Conservation (phyloP, 2,888 invertebrate genomes). For the Noctua fimbriata region DNA sequence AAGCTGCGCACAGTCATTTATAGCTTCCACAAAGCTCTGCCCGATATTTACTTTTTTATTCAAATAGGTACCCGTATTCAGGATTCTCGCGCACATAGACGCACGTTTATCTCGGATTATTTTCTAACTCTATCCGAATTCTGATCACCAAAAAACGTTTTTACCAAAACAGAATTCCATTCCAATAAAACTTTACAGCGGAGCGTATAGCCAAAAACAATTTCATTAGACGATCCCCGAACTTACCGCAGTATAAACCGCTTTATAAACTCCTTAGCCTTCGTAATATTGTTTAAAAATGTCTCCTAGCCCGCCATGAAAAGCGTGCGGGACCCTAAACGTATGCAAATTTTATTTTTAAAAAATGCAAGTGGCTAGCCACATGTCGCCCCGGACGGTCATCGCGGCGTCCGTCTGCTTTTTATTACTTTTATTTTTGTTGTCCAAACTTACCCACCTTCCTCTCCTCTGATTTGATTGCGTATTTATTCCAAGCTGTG, state of each 20-base stretch:
- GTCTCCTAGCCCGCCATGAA: constrained; percentile 63
- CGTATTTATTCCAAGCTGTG: constrained; percentile 75
- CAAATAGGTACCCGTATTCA: constrained; percentile 39
- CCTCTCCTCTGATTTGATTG: constrained; percentile 73
- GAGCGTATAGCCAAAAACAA: constrained; percentile 73
- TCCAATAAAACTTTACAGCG: constrained; percentile 68
- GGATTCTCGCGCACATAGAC: constrained; percentile 41
- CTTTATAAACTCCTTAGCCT: constrained; percentile 71
- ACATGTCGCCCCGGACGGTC: constrained; percentile 81
- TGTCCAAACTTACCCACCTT: constrained; percentile 75
- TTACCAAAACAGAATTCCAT: constrained; percentile 62
- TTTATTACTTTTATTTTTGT: constrained; percentile 79
- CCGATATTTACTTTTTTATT: constrained; percentile 53
- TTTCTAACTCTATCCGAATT: constrained; percentile 53
- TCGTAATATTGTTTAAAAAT: constrained; percentile 72
- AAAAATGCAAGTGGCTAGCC: constrained; percentile 87
- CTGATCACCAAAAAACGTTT: constrained; percentile 62
- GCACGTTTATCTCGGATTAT: constrained; percentile 46
- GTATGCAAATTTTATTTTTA: constrained; percentile 89
- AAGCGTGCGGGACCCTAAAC: constrained; percentile 76
- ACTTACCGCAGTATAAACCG: constrained; percentile 68
- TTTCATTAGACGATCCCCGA: constrained; percentile 77
- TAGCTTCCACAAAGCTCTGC: constrained; percentile 29
- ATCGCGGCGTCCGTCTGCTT: constrained; percentile 69
- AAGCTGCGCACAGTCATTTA: constrained; percentile 25